Evolutionary conservation across 1,140 invertebrate species (phyloP), one percentile per base, ranked within the genome.

Genomic region (Cydia amplana): DNA sequence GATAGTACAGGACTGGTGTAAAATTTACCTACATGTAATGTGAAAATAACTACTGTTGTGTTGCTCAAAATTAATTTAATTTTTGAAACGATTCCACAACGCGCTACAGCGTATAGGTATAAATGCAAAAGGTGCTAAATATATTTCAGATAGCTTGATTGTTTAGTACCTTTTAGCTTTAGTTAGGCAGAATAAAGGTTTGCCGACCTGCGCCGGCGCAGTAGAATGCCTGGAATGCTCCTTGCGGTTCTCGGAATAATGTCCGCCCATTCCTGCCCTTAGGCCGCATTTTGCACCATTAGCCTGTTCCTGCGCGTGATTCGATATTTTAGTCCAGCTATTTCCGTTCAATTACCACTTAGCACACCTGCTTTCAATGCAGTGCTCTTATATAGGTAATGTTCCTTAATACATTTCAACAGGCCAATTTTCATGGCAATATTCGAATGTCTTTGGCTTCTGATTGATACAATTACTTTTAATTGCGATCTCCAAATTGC

Each of bases 141-240:
- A 20, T 12, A 0, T 60, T 2, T 60, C 2, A 23, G 10, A 60
- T 10, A 18, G 20, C 55, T 60, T 2, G 23, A 23, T n/a, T 20
- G 20, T 60, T 60, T n/a, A n/a, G 18, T 60, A 23, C 7, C 20
- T 60, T 23, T 82, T 80, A 76, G 72, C 55, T 75, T 73, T 76
- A 74, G 82, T 75, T 72, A 75, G 74, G 36, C 73, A 82, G 77
- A 83, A 82, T 80, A 82, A 84, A 78, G 78, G 78, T 73, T 80
- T 74, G 80, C 75, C 78, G 80, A 76, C 78, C 75, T 78, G 77
- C 49, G 74, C 74, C 78, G 75, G 75, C 70, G 72, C 76, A 76
- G 77, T 79, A 81, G 78, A 82, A 85, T 83, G 83, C 63, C 75
- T 73, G 82, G 84, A 84, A 85, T 86, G 82, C 77, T 78, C 79